Conservation (phyloP, 2,888 invertebrate genomes). For the Ceriagrion tenellum region DNA sequence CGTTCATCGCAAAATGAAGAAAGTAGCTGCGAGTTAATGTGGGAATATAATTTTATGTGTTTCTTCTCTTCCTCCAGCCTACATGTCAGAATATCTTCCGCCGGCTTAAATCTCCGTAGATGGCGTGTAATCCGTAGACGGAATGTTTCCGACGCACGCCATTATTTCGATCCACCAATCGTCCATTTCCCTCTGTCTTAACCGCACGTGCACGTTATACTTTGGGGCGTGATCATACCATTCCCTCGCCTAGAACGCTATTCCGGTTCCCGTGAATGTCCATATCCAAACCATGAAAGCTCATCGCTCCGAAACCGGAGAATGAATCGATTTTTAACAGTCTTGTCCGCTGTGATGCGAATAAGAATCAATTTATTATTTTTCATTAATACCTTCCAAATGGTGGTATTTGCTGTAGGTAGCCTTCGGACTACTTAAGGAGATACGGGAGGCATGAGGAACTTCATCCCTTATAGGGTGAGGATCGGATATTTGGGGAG, state of each 20-base stretch:
- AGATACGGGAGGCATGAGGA: too few relatives aligned
- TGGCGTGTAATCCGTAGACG: neutral
- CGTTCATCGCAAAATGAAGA: too few relatives aligned
- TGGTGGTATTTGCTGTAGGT: too few relatives aligned
- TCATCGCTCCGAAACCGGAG: neutral
- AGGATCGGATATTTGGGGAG: too few relatives aligned
- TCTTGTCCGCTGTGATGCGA: neutral
- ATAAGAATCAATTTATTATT: neutral
- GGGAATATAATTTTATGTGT: neutral
- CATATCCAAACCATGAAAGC: neutral
- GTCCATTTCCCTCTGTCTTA: neutral
- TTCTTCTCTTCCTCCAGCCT: neutral
- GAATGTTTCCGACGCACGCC: neutral
- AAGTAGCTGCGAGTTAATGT: neutral
- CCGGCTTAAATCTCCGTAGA: neutral
- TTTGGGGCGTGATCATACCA: neutral
- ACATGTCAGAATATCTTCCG: neutral
- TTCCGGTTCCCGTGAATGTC: constrained; percentile 4
- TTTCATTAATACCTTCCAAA: neutral
- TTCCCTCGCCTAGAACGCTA: neutral
- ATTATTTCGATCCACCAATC: neutral
- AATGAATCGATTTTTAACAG: neutral
- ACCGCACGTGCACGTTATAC: neutral
- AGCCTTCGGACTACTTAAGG: too few relatives aligned
- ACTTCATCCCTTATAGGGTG: too few relatives aligned